These are phyloP conservation scores for Malthinus flaveolus DNA, from an alignment of 2,888 invertebrate species.

Conservation along the genomic window DNA sequence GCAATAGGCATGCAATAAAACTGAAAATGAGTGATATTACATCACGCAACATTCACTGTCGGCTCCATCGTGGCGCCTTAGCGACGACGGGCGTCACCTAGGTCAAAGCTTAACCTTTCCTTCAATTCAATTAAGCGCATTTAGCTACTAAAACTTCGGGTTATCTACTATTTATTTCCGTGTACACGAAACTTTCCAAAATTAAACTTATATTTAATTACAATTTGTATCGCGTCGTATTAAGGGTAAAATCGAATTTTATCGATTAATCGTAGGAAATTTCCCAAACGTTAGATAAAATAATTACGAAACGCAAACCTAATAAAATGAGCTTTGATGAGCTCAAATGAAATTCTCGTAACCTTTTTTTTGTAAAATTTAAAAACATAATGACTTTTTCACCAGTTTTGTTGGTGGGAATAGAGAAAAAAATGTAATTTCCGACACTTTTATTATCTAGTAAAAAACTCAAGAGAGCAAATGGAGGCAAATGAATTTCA, in stretches of 20 bases:
- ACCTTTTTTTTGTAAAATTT: too few relatives aligned
- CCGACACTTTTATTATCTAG: slow-evolving; percentile 5
- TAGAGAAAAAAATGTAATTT: not conserved
- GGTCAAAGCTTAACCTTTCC: slow-evolving; percentile 29
- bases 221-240: too few relatives aligned
- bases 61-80: slow-evolving; percentile 37
- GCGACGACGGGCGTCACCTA: slow-evolving; percentile 36
- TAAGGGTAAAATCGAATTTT: too few relatives aligned
- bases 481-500: slow-evolving; percentile 38
- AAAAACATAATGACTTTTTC: too few relatives aligned
- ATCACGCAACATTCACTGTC: slow-evolving; percentile 36
- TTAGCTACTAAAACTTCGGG: slow-evolving; percentile 13
- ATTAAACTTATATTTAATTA: slow-evolving; percentile 7
- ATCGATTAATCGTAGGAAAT: too few relatives aligned
- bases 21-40: slow-evolving; percentile 39
- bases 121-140: slow-evolving; percentile 28
- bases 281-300: too few relatives aligned
- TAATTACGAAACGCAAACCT: too few relatives aligned
- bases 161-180: slow-evolving; percentile 26
- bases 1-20: slow-evolving; percentile 39
- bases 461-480: slow-evolving; percentile 26
- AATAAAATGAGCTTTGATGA: too few relatives aligned
- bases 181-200: slow-evolving; percentile 20
- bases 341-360: too few relatives aligned
- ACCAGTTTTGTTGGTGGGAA: slow-evolving; percentile 1